These are phyloP conservation scores for Drosophila merina DNA, from an alignment of 2,888 invertebrate species.

Conservation along the genomic window DNA sequence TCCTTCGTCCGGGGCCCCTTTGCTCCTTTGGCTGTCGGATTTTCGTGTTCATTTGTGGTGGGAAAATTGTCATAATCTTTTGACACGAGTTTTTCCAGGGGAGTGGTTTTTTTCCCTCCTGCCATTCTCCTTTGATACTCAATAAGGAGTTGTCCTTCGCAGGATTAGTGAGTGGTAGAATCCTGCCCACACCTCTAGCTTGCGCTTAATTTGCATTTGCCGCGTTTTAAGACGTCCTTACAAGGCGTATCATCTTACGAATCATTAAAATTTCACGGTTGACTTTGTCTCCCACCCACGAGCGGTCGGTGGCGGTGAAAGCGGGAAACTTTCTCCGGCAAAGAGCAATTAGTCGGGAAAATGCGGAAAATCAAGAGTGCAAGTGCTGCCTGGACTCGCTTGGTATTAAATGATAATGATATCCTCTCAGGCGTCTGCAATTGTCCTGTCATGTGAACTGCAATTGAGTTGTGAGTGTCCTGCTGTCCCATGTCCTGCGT, in stretches of 20 bases:
- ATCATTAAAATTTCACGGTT: constrained; percentile 78
- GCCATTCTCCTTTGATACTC: constrained; percentile 70
- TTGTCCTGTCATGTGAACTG: constrained; percentile 36
- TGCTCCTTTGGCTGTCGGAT: constrained; percentile 58
- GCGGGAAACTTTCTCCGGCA: constrained; percentile 29
- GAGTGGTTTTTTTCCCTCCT: constrained; percentile 1
- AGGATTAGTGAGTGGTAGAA: constrained; percentile 43
- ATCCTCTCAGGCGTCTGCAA: constrained; percentile 38
- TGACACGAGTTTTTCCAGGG: constrained; percentile 63
- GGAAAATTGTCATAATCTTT: constrained; percentile 83
- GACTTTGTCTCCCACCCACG: constrained; percentile 50
- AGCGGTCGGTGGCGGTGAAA: not conserved
- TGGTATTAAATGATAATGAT: constrained; percentile 51
- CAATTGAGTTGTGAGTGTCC: constrained; percentile 28
- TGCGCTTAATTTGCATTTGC: constrained; percentile 67
- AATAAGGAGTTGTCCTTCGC: constrained; percentile 70
- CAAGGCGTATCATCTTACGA: constrained; percentile 79
- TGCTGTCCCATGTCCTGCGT: constrained; percentile 1
- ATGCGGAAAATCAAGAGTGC: constrained; percentile 9
- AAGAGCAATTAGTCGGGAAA: constrained; percentile 69
- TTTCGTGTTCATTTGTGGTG: constrained; percentile 80
- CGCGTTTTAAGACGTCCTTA: constrained; percentile 39
- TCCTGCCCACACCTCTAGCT: constrained; percentile 14
- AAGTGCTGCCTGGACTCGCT: constrained; percentile 23
- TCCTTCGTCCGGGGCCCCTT: constrained; percentile 3